A percentile compares a stretch with the other conserved stretches of the same genome.
These are phyloP conservation scores for Knipowitschia caucasica DNA, from an alignment of 2,797 vertebrate species.

Conservation along the genomic window DNA sequence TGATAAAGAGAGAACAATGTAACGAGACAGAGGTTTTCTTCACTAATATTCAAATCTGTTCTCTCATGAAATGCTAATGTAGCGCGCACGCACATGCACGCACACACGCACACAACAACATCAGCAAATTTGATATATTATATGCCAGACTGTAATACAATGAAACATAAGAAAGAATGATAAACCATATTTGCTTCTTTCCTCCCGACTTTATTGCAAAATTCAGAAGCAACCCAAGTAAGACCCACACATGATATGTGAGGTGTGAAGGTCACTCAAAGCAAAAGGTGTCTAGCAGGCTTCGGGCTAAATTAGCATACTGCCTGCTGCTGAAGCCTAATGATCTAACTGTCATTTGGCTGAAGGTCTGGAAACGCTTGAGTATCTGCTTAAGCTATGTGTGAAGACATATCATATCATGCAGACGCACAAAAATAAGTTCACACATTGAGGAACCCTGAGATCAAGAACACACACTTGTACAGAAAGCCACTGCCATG, in stretches of 20 bases:
- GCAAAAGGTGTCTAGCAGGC: conserved; percentile 34
- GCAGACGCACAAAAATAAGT: conserved; percentile 41
- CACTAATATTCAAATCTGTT: too few relatives aligned
- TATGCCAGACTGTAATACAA: too few relatives aligned
- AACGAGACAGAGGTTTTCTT: too few relatives aligned
- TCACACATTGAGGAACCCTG: conserved; percentile 21
- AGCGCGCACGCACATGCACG: too few relatives aligned
- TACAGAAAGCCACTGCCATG: conserved; percentile 41
- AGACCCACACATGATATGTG: conserved; percentile 27
- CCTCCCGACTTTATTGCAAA: conserved; percentile 6
- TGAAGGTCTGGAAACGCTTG: conserved; percentile 56
- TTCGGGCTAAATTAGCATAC: conserved; percentile 61
- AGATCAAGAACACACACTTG: conserved; percentile 10
- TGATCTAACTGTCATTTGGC: conserved; percentile 62
- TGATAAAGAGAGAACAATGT: too few relatives aligned
- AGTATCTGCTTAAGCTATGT: conserved; percentile 57
- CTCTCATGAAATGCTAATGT: too few relatives aligned
- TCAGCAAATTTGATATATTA: too few relatives aligned
- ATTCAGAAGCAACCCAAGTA: conserved; percentile 32
- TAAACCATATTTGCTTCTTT: neutral
- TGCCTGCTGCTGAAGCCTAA: conserved; percentile 49
- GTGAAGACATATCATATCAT: conserved; percentile 49
- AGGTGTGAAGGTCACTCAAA: conserved; percentile 56
- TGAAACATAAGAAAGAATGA: neutral
- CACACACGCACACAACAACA: too few relatives aligned